Base-by-base conservation (phyloP, 92 coral and sea anemone species). In the Phenganax subtilis region DNA sequence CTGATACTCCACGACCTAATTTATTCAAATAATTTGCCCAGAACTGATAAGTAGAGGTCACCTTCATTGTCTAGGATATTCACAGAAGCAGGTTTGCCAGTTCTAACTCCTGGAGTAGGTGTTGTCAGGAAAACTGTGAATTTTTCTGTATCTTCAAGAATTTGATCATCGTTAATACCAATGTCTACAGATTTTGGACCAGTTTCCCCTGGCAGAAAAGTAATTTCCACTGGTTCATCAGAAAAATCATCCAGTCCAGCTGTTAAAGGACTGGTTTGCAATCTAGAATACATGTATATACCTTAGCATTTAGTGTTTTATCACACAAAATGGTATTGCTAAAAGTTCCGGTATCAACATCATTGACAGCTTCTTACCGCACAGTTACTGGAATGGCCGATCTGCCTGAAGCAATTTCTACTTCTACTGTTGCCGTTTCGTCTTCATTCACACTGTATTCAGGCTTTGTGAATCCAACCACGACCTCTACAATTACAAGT, bases 141-240 rank as follows among this genome's bases (percentile, higher is more conserved):
- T 37, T 30, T 30, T 28, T 68, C 73, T 0, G 53, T 37, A 68
- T 68, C 73, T 68, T 68, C 73, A 10, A 68, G 37, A 51, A 68
- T 12, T 28, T 68, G 0, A 17, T 68, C 73, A 68, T 68, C 73
- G 47, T 30, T 53, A 68, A 68, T 14, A 68, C 47, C 73, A 68
- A 68, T 68, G 54, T 68, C 53, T 51, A 68, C 47, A 2, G 73
- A 29, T 29, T 68, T 68, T 68, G 73, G 73, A 12, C 73, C 73
- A 68, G 73, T 68, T 28, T 68, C 73, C 16, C 73, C 73, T 6
- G 73, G 73, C 54, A 30, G 73, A 9, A 68, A 68, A 51, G 73
- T 68, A 37, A 68, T 68, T 15, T 30, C 53, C 53, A 10, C 5
- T 28, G 73, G 73, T 20, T 37, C 73, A 25, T 53, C 73, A 68